These are phyloP conservation scores for Symphodus melops DNA, from an alignment of 2,113 vertebrate genomes.

Conservation along the genomic window DNA sequence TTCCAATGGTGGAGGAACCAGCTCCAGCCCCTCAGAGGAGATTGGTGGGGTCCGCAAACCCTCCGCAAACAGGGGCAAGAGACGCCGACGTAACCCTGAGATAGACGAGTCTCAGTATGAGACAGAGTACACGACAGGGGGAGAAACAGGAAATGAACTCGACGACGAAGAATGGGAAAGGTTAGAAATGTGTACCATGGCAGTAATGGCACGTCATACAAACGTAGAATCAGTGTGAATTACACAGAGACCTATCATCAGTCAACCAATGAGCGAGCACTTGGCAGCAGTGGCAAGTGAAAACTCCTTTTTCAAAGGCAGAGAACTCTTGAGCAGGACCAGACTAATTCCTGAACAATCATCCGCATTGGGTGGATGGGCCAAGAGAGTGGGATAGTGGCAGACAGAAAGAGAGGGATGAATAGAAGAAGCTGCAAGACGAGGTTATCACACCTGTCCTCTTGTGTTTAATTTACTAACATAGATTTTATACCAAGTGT, in stretches of 20 bases:
- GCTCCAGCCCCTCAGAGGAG: conserved; percentile 83
- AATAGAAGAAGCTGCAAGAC: too few relatives aligned
- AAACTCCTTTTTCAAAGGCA: too few relatives aligned
- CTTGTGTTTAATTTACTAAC: not conserved
- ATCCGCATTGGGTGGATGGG: too few relatives aligned
- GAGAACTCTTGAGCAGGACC: too few relatives aligned
- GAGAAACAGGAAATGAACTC: conserved; percentile 86
- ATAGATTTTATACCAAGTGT: not conserved
- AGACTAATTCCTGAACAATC: too few relatives aligned
- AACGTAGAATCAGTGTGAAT: too few relatives aligned
- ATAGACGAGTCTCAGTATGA: conserved; percentile 90
- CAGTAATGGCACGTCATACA: not conserved
- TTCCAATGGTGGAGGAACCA: conserved; percentile 65
- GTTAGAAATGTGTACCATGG: conserved; percentile 61
- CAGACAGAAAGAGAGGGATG: too few relatives aligned
- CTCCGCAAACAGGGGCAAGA: conserved; percentile 78
- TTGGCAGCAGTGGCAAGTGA: too few relatives aligned
- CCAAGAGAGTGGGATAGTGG: too few relatives aligned
- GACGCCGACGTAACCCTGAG: conserved; percentile 80
- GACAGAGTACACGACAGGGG: conserved; percentile 90
- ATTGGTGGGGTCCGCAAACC: conserved; percentile 72
- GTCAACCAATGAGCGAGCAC: too few relatives aligned
- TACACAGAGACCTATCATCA: too few relatives aligned
- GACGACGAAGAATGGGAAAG: conserved; percentile 84
- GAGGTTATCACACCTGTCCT: not conserved